Percentiles rank a stretch among this genome's conserved stretches.
These are phyloP conservation scores for Pseudochaenichthys georgianus DNA, from an alignment of 2,797 vertebrate species.

Conservation along the genomic window DNA sequence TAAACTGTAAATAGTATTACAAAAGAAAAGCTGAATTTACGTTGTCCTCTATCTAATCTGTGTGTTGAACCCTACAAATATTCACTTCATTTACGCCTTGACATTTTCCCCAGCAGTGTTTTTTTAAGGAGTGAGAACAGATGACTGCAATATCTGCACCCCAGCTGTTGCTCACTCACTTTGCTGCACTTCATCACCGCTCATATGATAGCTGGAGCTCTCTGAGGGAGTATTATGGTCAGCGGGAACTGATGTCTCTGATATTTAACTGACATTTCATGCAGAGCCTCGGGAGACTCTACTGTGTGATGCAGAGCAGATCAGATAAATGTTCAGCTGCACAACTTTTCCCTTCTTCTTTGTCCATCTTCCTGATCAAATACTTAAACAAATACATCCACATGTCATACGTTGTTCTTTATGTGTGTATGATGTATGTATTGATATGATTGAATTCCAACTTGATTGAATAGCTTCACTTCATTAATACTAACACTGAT, in stretches of 20 bases:
- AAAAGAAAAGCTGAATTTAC: too few relatives aligned
- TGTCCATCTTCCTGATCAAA: neutral
- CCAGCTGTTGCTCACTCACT: conserved; percentile 54
- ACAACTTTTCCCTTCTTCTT: neutral
- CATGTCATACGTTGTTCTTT: neutral
- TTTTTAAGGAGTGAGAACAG: conserved; percentile 37
- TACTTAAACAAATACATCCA: neutral
- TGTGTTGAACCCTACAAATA: too few relatives aligned
- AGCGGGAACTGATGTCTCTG: conserved; percentile 34
- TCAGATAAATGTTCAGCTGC: conserved; percentile 14
- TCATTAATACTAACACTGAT: too few relatives aligned
- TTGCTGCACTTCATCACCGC: conserved; percentile 24
- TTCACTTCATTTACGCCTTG: too few relatives aligned
- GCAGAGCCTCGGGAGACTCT: conserved; percentile 18
- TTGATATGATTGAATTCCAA: too few relatives aligned
- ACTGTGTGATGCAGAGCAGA: conserved; percentile 11
- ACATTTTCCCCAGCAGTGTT: neutral
- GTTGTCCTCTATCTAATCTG: too few relatives aligned
- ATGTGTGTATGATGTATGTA: neutral
- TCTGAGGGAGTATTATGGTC: conserved; percentile 40
- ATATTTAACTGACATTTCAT: conserved; percentile 60
- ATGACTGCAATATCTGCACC: conserved; percentile 38
- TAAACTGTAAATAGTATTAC: too few relatives aligned
- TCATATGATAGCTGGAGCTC: conserved; percentile 19
- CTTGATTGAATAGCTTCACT: too few relatives aligned